Base-by-base conservation (phyloP, 2,888 invertebrate species). In the Agrotis clavis region DNA sequence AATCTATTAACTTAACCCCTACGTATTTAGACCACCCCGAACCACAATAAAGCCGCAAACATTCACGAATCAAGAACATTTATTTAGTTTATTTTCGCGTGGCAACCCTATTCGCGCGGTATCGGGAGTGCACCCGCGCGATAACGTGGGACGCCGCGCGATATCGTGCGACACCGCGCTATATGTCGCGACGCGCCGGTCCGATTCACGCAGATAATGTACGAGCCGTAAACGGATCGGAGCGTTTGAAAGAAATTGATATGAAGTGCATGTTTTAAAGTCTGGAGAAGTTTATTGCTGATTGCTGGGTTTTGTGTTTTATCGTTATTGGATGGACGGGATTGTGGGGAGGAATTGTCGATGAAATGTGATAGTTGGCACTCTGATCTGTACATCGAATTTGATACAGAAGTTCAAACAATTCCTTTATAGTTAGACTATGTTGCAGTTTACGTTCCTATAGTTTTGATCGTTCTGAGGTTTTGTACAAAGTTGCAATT, bases 171-270 rank as follows among this genome's bases (percentile, higher is more conserved):
- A 83, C 87, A 80, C 84, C 81, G 81, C 74, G 81, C 72, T 71
- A 71, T 79, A 73, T 77, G 74, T 74, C 71, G 81, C 74, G 65
- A 71, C 69, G 74, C 60, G 72, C 79, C 77, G 78, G 81, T 74
- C 82, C 77, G 90, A 90, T 89, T 87, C 88, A 86, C 81, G 81
- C 83, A 83, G 90, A 90, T 89, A 89, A 82, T 83, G 83, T 78
- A 79, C 80, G 84, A 81, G 84, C 84, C 85, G 88, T 88, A 89
- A 89, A 90, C 86, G 86, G 84, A 87, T 86, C 88, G 84, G 70
- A 81, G 76, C 74, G 75, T 84, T 83, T 88, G 84, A 85, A 89
- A 88, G 89, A 90, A 90, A 90, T 89, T 90, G 88, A 90, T 90
- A 88, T 86, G 79, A 79, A 77, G 79, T 75, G 68, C 65, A 73